Evolutionary conservation across 2,797 vertebrate genomes (phyloP), one percentile per base, ranked within the genome.

Genomic region (Macrochelys suwanniensis): DNA sequence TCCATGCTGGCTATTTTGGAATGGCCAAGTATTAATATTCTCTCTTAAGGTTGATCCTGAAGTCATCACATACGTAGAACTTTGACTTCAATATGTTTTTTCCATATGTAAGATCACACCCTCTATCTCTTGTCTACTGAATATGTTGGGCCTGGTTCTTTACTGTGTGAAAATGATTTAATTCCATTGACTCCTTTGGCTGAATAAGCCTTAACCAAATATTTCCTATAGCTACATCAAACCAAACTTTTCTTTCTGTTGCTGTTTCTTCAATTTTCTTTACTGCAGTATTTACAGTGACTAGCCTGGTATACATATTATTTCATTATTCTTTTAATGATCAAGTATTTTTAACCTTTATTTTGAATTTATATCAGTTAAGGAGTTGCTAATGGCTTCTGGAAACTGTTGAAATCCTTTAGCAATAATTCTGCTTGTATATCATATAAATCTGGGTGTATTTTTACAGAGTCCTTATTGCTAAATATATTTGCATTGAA

Each of bases 81-180:
- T 65, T 65, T n/a, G 61, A 33, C 54, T 54, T 51, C 82, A 1
- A 0, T 5, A 8, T 49, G 17, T n/a, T 26, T 50, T 57, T 74
- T 8, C 2, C 1, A n/a, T 6, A 2, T 3, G 0, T 2, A 2
- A 74, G 0, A 7, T 21, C 4, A 25, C 37, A 0, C 1, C 15
- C 33, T 56, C 31, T 76, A 33, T 31, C n/a, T 47, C 50, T 80
- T 12, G 16, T 19, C 33, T 65, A 65, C 15, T 65, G 61, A 33
- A n/a, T 65, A 65, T 61, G 28, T 33, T 61, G 28, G 56, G 6
- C 59, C 59, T 61, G 28, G 42, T 7, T 56, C 78, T 68, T 54
- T 33, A 7, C 6, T 57, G 19, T 61, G 82, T 17, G 33, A 82
- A 17, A 2, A 26, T 0, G 1, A 0, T 21, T 12, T 0, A 1